Evolutionary conservation across 2,888 invertebrate species (phyloP).

Genomic region (Baronia brevicornis): DNA sequence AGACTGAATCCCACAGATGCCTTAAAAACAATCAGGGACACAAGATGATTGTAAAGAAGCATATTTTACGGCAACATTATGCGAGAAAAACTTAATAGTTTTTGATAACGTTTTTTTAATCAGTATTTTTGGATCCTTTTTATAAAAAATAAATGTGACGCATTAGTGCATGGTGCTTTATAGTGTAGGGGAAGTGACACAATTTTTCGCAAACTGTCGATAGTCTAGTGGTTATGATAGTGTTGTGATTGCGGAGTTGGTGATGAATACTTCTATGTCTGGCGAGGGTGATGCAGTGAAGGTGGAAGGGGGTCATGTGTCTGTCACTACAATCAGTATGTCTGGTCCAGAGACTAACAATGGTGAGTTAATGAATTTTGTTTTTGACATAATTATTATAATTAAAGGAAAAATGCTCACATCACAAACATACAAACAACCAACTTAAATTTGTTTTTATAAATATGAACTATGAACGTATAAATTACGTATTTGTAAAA

Average conservation of each 20-base stretch:
- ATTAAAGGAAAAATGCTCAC: background rate
- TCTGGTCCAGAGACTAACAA: slow-evolving; percentile 75
- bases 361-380: slow-evolving; percentile 43
- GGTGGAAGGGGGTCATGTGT: slow-evolving; percentile 78
- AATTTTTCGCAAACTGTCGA: slow-evolving; percentile 41
- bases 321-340: slow-evolving; percentile 88
- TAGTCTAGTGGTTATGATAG: slow-evolving; percentile 39
- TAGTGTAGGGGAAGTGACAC: slow-evolving; percentile 52
- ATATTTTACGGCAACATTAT: slow-evolving; percentile 41
- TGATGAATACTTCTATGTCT: slow-evolving; percentile 52
- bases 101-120: slow-evolving; percentile 36
- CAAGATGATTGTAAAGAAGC: slow-evolving; percentile 49
- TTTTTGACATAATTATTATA: slow-evolving; percentile 1
- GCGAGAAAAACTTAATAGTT: slow-evolving; percentile 36
- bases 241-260: slow-evolving; percentile 25
- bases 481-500: too few relatives aligned
- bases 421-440: too few relatives aligned
- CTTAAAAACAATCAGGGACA: slow-evolving; percentile 52
- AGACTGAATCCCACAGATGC: slow-evolving; percentile 57
- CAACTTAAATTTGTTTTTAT: slow-evolving; percentile 1
- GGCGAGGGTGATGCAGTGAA: slow-evolving; percentile 65
- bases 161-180: slow-evolving; percentile 42
- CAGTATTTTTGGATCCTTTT: slow-evolving; percentile 46
- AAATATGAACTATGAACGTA: too few relatives aligned
- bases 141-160: slow-evolving; percentile 27